Evolutionary conservation across 2,113 vertebrate species (phyloP).

Genomic region (Pseudorhombus dupliciocellatus): DNA sequence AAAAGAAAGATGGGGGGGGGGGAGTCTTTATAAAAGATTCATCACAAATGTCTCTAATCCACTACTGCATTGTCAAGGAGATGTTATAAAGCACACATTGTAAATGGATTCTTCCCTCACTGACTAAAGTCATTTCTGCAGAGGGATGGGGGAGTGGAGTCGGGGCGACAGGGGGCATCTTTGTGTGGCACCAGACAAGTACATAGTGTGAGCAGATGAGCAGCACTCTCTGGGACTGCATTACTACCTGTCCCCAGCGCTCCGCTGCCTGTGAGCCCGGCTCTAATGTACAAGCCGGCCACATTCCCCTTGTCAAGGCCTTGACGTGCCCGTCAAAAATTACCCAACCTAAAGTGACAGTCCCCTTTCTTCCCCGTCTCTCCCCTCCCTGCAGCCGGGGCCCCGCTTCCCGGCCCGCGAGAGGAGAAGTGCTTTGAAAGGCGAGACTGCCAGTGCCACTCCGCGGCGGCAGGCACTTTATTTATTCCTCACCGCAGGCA

Average conservation of each 20-base stretch:
- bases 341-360: conserved; percentile 92
- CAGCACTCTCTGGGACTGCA: conserved; percentile 88
- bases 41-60: conserved; percentile 98
- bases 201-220: conserved; percentile 88
- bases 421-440: conserved; percentile 85
- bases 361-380: conserved; percentile 41
- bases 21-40: conserved; percentile 98
- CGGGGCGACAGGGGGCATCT: conserved; percentile 66
- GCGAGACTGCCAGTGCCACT: conserved; percentile 82
- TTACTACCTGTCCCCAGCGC: conserved; percentile 88
- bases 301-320: conserved; percentile 88
- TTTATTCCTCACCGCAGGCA: conserved; percentile 87
- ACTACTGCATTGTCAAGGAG: conserved; percentile 90
- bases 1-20: conserved; percentile 61
- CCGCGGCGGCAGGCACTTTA: conserved; percentile 75
- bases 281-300: conserved; percentile 90
- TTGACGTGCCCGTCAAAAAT: conserved; percentile 91
- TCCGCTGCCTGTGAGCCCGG: conserved; percentile 82
- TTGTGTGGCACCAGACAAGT: conserved; percentile 86
- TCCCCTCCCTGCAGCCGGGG: conserved; percentile 34
- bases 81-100: conserved; percentile 94
- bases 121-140: conserved; percentile 93
- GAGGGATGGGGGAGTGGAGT: conserved; percentile 59
- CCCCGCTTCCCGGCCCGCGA: conserved; percentile 73
- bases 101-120: conserved; percentile 96